Evolutionary conservation across 2,888 invertebrate species (phyloP).

Genomic region (Nemoura dubitans): DNA sequence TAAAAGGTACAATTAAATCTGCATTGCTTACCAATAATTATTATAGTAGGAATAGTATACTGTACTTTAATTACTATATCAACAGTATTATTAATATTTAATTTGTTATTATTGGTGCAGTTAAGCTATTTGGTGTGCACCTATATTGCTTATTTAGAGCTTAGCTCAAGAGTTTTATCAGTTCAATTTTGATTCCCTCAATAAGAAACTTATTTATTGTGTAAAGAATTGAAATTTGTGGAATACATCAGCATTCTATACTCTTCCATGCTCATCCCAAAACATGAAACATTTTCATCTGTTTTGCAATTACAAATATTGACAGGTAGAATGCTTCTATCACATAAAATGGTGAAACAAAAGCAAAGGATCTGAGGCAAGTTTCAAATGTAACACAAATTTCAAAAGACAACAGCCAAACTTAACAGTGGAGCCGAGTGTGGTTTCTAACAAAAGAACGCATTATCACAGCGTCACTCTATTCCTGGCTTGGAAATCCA

Average conservation of each 20-base stretch:
- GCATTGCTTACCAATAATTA: not conserved
- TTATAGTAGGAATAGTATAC: not conserved
- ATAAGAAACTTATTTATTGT: not conserved
- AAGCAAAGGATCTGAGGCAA: not conserved
- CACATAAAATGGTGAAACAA: not conserved
- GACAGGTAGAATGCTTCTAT: not conserved
- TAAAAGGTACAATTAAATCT: not conserved
- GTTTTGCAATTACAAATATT: no score
- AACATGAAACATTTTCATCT: no score
- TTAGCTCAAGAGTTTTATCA: not conserved
- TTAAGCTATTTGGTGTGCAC: not conserved
- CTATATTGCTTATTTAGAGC: not conserved
- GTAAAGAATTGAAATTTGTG: no score
- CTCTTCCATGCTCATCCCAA: not conserved
- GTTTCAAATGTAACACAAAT: not conserved
- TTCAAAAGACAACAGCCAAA: not conserved
- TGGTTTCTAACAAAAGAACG: not conserved
- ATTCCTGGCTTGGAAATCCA: not conserved
- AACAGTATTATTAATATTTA: not conserved
- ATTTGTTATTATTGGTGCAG: not conserved
- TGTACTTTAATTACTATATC: not conserved
- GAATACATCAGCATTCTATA: not conserved
- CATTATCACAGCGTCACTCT: not conserved
- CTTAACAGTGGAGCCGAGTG: not conserved
- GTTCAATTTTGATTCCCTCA: not conserved